These are phyloP conservation scores for Acholoe squamosa DNA, from an alignment of 2,888 invertebrate species.

Conservation along the genomic window DNA sequence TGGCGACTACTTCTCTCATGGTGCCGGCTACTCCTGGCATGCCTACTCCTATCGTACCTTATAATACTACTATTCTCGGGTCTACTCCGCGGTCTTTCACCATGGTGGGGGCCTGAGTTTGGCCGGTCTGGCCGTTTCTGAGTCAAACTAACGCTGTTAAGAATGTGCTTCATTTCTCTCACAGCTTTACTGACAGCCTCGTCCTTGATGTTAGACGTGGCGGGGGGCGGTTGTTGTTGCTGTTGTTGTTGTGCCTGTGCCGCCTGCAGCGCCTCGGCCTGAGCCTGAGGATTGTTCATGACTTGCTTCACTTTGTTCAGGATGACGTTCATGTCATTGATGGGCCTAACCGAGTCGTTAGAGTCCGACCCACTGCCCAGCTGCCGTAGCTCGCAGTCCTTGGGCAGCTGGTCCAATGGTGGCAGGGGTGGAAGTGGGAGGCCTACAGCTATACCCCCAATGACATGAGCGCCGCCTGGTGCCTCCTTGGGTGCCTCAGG, in stretches of 20 bases:
- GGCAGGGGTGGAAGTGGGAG: conserved; percentile 30
- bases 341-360: conserved; percentile 31
- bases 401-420: conserved; percentile 43
- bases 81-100: too few relatives aligned
- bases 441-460: conserved; percentile 53
- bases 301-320: conserved; percentile 13
- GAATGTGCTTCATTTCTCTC: neutral
- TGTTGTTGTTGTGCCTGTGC: too few relatives aligned
- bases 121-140: neutral
- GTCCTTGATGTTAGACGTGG: neutral
- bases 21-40: neutral
- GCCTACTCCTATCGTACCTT: too few relatives aligned
- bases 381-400: conserved; percentile 19
- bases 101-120: neutral
- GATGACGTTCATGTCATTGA: conserved; percentile 58
- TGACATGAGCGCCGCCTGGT: neutral
- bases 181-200: conserved; percentile 4
- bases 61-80: too few relatives aligned
- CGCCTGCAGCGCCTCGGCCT: neutral
- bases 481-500: neutral
- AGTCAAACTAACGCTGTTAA: neutral
- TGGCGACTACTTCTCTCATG: neutral
- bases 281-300: neutral
- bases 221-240: neutral
- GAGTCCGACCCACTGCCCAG: conserved; percentile 18